Conservation (phyloP, 2,888 invertebrate genomes). For the Acrobasis consociella region DNA sequence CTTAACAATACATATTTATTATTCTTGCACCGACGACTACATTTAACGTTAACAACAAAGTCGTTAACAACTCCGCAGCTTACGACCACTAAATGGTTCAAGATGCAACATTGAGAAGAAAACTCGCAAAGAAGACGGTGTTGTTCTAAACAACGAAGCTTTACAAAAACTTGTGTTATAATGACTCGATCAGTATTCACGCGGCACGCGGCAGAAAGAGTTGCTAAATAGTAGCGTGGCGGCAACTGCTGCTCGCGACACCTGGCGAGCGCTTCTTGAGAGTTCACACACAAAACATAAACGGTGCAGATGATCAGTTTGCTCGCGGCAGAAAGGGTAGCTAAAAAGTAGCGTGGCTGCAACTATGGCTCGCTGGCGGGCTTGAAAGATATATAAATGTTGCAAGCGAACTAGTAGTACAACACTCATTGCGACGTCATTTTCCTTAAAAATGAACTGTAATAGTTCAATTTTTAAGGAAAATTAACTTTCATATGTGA, state of each 20-base stretch:
- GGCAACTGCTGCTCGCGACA: not conserved
- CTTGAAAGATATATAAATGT: not conserved
- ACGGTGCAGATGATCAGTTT: not conserved
- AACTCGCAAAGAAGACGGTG: not conserved
- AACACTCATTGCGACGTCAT: not conserved
- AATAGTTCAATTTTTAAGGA: too few relatives aligned
- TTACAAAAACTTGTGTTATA: conserved; percentile 7
- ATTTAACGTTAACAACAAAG: not conserved
- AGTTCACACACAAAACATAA: not conserved
- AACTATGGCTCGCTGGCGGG: too few relatives aligned
- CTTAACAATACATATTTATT: too few relatives aligned
- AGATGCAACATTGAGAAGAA: not conserved
- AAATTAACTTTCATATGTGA: too few relatives aligned
- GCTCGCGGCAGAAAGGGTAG: not conserved
- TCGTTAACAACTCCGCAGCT: not conserved
- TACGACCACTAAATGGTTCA: not conserved
- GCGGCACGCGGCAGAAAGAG: conserved; percentile 6
- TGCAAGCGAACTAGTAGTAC: not conserved
- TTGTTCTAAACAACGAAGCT: not conserved
- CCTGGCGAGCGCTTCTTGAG: not conserved
- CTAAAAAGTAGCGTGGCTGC: too few relatives aligned
- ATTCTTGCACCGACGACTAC: too few relatives aligned
- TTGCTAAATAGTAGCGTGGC: conserved; percentile 14
- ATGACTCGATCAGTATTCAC: conserved; percentile 14
- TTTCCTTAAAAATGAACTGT: too few relatives aligned